Percentiles rank a stretch among this genome's conserved stretches.
Evolutionary conservation across 53 echinoderm and acorn worm species (phyloP).

Genomic region (Stichopus horrens): DNA sequence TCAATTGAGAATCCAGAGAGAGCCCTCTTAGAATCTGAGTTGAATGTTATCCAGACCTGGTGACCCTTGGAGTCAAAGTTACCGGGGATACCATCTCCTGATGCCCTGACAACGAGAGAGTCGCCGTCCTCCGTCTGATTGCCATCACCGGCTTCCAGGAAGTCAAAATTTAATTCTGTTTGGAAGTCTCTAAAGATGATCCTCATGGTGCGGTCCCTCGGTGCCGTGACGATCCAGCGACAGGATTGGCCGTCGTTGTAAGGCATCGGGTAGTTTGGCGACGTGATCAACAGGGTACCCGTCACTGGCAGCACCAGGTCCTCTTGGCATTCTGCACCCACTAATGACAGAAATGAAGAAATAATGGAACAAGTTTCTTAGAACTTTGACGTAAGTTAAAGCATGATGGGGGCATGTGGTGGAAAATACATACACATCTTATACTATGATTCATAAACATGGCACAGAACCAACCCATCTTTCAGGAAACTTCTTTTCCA

Average conservation of each 20-base stretch:
- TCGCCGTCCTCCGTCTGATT: slow-evolving; percentile 54
- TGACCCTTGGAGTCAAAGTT: slow-evolving; percentile 70
- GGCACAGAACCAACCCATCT: no score
- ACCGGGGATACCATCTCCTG: slow-evolving; percentile 70
- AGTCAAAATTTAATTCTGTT: slow-evolving; percentile 72
- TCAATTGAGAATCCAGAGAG: slow-evolving; percentile 80
- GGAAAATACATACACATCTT: no score
- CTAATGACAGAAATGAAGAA: slow-evolving; percentile 1
- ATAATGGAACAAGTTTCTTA: no score
- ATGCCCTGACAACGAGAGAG: slow-evolving; percentile 62
- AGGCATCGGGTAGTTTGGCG: slow-evolving; percentile 74
- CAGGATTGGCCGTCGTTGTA: slow-evolving; percentile 72
- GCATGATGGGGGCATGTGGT: no score
- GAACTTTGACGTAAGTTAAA: no score
- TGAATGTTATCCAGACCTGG: slow-evolving; percentile 77
- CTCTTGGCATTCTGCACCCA: slow-evolving; percentile 53
- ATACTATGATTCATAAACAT: no score
- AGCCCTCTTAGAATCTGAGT: slow-evolving; percentile 52
- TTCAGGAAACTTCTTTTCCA: no score
- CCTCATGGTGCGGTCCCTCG: slow-evolving; percentile 53
- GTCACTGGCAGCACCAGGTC: slow-evolving; percentile 53
- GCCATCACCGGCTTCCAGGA: slow-evolving; percentile 76
- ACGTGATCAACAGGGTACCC: slow-evolving; percentile 57
- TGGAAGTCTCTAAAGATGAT: slow-evolving; percentile 80
- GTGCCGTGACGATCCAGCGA: slow-evolving; percentile 77